Evolutionary conservation across 1,140 invertebrate genomes (phyloP).

Genomic region (Colletes latitarsis): DNA sequence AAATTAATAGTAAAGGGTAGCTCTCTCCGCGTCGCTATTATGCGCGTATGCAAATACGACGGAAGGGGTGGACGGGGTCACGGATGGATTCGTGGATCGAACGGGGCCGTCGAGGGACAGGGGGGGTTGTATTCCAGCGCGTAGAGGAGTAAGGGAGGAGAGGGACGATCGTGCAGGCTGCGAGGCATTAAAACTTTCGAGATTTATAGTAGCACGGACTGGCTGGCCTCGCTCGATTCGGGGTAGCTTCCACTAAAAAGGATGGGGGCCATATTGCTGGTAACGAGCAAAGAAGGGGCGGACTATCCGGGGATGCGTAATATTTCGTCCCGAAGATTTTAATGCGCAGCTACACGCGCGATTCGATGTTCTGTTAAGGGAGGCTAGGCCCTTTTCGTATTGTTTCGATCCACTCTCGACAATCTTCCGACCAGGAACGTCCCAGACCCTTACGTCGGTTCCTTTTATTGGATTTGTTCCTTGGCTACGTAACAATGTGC

Average conservation of each 20-base stretch:
- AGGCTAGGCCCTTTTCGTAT: neutral
- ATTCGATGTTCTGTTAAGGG: neutral
- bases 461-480: too few species aligned
- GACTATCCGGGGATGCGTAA: constrained; percentile 44
- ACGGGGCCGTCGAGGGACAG: constrained; percentile 11
- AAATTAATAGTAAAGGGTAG: constrained; percentile 82
- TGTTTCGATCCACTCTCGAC: neutral
- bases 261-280: constrained; percentile 63
- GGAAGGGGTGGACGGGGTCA: constrained; percentile 56
- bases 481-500: too few species aligned
- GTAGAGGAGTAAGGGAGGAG: constrained; percentile 16
- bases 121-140: constrained; percentile 17
- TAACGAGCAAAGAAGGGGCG: constrained; percentile 60
- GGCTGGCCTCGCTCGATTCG: constrained; percentile 63
- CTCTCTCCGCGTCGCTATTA: constrained; percentile 75
- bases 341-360: constrained; percentile 26
- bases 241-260: constrained; percentile 65
- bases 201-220: constrained; percentile 78
- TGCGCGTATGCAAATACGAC: constrained; percentile 79
- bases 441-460: too few species aligned
- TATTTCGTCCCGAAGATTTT: constrained; percentile 48
- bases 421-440: too few species aligned
- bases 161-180: constrained; percentile 66
- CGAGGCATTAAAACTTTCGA: constrained; percentile 79
- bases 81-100: constrained; percentile 53